Evolutionary conservation across 2,113 vertebrate species (phyloP), one percentile per base, ranked within the genome.

Genomic region (Eclectus roratus): DNA sequence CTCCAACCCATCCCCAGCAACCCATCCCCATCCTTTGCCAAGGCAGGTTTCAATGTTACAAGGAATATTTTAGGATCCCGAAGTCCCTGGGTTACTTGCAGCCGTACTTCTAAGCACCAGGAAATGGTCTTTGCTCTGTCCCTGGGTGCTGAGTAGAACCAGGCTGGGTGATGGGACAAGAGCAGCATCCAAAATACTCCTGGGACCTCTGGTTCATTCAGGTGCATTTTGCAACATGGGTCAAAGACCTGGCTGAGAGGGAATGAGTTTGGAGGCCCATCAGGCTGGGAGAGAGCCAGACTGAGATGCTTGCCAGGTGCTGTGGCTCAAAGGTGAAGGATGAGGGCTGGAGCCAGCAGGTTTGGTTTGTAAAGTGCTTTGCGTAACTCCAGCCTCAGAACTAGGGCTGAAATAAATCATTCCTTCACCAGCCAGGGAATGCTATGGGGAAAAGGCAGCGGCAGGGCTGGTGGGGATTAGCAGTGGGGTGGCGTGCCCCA

Each of bases 71-170:
- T 2, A 1, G 43, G 39, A 37, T 52, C 24, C 72, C 31, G 52
- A 25, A 11, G 47, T 16, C 35, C 27, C 27, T 31, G 21, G 4
- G 21, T n/a, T 41, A 69, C 53, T 46, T 33, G n/a, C 43, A 60
- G 33, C 21, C 7, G 0, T 18, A 46, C 10, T 6, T 0, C 41
- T 17, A 31, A 31, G 50, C 49, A 16, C 50, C 0, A 1, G 33
- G 70, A 71, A 79, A 55, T 9, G 29, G 37, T 78, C 84, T 66
- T 58, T 71, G 43, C 33, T 63, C 56, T 41, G 52, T 77, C 43
- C 31, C 44, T 28, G 44, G 31, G 65, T 44, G 47, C 78, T 37
- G 52, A 72, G 52, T 49, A 55, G 23, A 43, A 28, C 44, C 56
- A n/a, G 64, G 49, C 46, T 41, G 66, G 63, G 49, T 2, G 3